Conservation (phyloP, 2,888 invertebrate genomes). For the Agriopis leucophaearia region DNA sequence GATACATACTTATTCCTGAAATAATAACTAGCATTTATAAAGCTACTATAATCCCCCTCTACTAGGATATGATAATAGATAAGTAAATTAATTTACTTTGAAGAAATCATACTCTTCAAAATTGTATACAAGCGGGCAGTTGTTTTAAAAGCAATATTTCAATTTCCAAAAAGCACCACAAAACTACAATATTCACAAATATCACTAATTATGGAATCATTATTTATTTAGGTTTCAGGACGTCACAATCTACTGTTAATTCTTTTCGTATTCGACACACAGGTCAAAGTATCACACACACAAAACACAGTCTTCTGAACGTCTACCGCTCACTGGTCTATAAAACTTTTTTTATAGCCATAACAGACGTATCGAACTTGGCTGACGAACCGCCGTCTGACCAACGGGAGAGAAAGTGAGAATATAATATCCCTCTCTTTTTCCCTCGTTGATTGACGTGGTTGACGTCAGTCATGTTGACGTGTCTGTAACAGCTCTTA, state of each 20-base stretch:
- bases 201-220: not conserved
- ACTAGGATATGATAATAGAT: not conserved
- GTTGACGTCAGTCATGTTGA: too few species aligned
- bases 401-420: too few species aligned
- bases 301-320: slow-evolving; percentile 73
- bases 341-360: not conserved
- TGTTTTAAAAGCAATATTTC: slow-evolving; percentile 18
- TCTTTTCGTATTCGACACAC: slow-evolving; percentile 44
- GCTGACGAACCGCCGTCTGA: too few species aligned
- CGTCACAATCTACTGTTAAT: slow-evolving; percentile 36
- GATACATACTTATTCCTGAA: slow-evolving; percentile 54
- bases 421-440: too few species aligned
- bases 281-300: slow-evolving; percentile 68
- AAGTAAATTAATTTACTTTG: not conserved
- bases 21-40: slow-evolving; percentile 27
- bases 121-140: slow-evolving; percentile 4
- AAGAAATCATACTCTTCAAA: not conserved
- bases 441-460: too few species aligned
- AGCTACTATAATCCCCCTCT: slow-evolving; percentile 25
- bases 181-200: slow-evolving; percentile 32
- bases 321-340: slow-evolving; percentile 58
- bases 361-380: too few species aligned
- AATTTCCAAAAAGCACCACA: slow-evolving; percentile 36
- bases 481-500: too few species aligned
- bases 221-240: not conserved